Evolutionary conservation across 2,113 vertebrate genomes (phyloP), one percentile per base, ranked within the genome.

Genomic region (Chionomys nivalis): DNA sequence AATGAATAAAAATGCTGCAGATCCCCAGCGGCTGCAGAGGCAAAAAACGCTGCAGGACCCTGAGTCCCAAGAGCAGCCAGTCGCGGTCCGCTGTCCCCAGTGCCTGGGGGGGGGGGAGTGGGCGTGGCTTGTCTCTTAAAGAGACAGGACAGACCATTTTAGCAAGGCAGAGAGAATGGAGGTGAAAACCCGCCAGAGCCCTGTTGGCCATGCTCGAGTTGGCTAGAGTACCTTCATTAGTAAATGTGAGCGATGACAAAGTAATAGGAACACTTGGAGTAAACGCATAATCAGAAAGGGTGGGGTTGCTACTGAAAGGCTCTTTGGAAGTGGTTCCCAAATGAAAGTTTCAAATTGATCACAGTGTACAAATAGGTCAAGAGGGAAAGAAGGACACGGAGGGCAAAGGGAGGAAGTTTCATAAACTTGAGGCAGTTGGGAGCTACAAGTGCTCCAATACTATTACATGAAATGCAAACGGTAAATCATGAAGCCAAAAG

Each of bases 401-500:
- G 93, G 21, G 39, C 24, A 52, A 94, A 4, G 28, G 70, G n/a
- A 96, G 33, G 26, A 82, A 88, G 11, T 87, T 91, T 55, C 65
- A 9, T 47, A 87, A 91, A 94, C 61, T 61, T 16, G 61, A 44
- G 68, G 87, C 65, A n/a, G 42, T 79, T 70, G 21, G 39, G 94
- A 93, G 44, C 78, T 72, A 85, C 21, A 49, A 55, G 26, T 42
- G 17, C 10, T 86, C 66, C 39, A 63, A 13, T 26, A 52, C 21
- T 68, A 6, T 85, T 72, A 78, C 63, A 72, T 23, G 44, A 90
- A 90, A 92, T 52, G 12, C 0, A 91, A 95, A 66, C 39, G 31
- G 36, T 76, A 76, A 93, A 89, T 82, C 79, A 93, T 17, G 89
- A 94, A 86, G 78, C n/a, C 19, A 81, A 92, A 92, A 95, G n/a